Percentiles rank a stretch among this genome's conserved stretches.
Evolutionary conservation across 1,140 invertebrate genomes (phyloP).

Genomic region (Mesaphorura yosii): DNA sequence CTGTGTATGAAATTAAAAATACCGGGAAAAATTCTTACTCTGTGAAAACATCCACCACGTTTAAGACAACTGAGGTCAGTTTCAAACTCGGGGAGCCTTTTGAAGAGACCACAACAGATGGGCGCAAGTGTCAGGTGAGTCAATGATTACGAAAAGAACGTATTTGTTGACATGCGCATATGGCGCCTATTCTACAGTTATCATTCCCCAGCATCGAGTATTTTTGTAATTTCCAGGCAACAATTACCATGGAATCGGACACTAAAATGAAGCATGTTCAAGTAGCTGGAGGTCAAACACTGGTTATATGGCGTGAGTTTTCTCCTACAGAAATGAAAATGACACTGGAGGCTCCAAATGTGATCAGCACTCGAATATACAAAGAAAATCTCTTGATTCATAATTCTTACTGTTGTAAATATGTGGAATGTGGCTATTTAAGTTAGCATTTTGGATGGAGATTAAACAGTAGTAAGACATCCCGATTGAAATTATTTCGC

Average conservation of each 20-base stretch:
- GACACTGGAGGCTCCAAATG: neutral
- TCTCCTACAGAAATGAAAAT: neutral
- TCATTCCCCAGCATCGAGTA: too few relatives aligned
- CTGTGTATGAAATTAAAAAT: neutral
- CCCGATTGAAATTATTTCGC: too few relatives aligned
- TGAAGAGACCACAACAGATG: constrained; percentile 42
- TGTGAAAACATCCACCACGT: constrained; percentile 39
- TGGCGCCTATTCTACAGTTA: too few relatives aligned
- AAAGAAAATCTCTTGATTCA: too few relatives aligned
- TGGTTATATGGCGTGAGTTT: neutral
- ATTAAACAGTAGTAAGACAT: too few relatives aligned
- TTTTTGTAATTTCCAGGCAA: too few relatives aligned
- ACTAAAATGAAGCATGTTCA: neutral
- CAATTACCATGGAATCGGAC: neutral
- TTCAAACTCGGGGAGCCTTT: constrained; percentile 42
- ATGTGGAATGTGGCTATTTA: too few relatives aligned
- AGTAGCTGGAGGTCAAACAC: neutral
- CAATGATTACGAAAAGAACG: too few relatives aligned
- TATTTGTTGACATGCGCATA: too few relatives aligned
- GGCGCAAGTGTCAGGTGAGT: constrained; percentile 34
- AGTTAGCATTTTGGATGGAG: too few relatives aligned
- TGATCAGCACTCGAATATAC: neutral
- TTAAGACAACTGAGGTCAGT: constrained; percentile 41
- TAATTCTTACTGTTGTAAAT: too few relatives aligned
- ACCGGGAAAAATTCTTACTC: constrained; percentile 5